phyloP scores from a whole-genome alignment of 2,797 vertebrate genomes.

The Platalea minor region DNA sequence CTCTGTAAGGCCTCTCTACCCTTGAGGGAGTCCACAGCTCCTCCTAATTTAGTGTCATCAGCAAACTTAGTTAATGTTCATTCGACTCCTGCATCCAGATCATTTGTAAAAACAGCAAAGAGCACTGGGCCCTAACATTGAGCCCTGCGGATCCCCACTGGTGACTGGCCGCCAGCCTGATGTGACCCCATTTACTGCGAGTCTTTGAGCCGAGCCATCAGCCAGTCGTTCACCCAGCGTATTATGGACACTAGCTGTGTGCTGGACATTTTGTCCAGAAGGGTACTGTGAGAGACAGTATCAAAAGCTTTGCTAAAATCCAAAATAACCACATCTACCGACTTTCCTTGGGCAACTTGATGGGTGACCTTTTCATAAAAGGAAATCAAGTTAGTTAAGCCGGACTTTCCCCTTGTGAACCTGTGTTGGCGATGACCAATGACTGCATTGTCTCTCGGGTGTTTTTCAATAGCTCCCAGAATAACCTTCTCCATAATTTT shows the following conservation, averaged over 20 bases:
- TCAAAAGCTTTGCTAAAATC: neutral
- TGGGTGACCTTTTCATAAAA: neutral
- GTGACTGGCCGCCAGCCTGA: neutral
- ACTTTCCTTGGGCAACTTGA: neutral
- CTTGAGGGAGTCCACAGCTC: neutral
- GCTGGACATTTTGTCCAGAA: neutral
- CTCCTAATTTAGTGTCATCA: neutral
- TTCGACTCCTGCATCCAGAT: neutral
- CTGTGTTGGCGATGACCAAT: neutral
- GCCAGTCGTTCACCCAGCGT: neutral
- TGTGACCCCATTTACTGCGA: neutral
- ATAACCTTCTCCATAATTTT: neutral
- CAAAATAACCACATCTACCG: rapidly evolving
- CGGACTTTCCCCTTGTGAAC: neutral
- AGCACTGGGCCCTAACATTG: neutral
- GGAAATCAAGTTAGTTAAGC: neutral
- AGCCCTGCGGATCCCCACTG: neutral
- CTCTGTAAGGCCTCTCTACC: neutral
- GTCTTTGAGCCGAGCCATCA: neutral
- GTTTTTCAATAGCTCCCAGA: neutral
- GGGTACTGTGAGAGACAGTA: neutral
- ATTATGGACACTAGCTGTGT: neutral
- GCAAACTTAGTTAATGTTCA: neutral
- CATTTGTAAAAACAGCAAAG: neutral
- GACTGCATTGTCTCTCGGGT: neutral